Evolutionary conservation across 2,797 vertebrate genomes (phyloP).

Genomic region (Gymnodraco acuticeps): DNA sequence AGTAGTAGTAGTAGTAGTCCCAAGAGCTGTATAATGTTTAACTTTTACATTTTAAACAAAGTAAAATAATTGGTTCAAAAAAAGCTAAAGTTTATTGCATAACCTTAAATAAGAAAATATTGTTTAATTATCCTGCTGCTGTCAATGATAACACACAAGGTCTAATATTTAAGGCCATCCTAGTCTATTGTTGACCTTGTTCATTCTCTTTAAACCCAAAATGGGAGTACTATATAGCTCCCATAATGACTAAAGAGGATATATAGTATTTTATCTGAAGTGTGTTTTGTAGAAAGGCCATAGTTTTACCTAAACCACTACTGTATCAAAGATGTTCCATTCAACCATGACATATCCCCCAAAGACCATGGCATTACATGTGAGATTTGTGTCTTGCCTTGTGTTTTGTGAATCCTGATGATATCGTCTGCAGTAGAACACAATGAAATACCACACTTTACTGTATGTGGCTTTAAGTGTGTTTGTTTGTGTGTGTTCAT

Average conservation of each 20-base stretch:
- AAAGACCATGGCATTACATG: neutral
- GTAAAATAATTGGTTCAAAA: no score
- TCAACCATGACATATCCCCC: neutral
- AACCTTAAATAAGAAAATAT: neutral
- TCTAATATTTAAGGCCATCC: neutral
- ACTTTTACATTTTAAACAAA: no score
- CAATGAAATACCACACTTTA: neutral
- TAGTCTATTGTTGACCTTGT: neutral
- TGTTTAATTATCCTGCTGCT: neutral
- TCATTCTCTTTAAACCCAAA: neutral
- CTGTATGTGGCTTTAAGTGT: slow-evolving; percentile 14
- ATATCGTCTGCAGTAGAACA: slow-evolving; percentile 1
- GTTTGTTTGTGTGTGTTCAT: slow-evolving; percentile 42
- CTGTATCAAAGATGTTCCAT: neutral
- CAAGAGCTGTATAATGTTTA: no score
- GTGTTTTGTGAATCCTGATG: neutral
- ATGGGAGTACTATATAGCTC: neutral
- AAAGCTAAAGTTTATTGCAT: no score
- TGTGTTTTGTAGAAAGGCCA: neutral
- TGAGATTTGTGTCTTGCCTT: neutral
- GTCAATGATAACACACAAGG: neutral
- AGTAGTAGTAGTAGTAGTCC: no score
- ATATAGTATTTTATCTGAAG: neutral
- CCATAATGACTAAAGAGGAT: neutral
- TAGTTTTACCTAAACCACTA: neutral